These are phyloP conservation scores for Falco biarmicus DNA, from an alignment of 2,797 vertebrate genomes.

Conservation along the genomic window DNA sequence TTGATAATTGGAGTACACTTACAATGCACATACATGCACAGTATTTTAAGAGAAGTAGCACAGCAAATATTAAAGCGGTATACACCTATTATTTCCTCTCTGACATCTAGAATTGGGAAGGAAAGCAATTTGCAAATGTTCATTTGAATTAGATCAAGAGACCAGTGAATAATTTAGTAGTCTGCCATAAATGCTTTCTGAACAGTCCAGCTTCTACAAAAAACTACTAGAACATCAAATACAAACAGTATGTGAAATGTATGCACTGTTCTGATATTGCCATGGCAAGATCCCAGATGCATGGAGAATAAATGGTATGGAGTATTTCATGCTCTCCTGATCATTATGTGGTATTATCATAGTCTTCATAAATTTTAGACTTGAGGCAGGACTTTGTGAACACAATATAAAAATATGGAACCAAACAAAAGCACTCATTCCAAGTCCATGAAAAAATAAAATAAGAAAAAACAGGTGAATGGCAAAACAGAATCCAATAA, in stretches of 20 bases:
- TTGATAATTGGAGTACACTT: background rate
- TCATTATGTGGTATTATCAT: slow-evolving; percentile 40
- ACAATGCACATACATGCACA: background rate
- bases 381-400: background rate
- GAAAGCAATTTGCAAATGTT: slow-evolving; percentile 3
- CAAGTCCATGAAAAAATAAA: background rate
- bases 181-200: slow-evolving; percentile 36
- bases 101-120: slow-evolving; percentile 20
- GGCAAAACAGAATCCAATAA: background rate
- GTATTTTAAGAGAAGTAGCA: background rate
- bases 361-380: slow-evolving; percentile 35
- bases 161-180: background rate
- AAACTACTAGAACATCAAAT: slow-evolving; percentile 15
- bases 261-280: background rate
- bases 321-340: slow-evolving; percentile 11
- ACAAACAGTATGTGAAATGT: slow-evolving; percentile 4
- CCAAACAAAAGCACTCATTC: background rate
- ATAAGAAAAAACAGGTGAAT: background rate
- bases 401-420: background rate
- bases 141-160: slow-evolving; percentile 30
- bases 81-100: slow-evolving; percentile 11
- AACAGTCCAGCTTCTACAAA: background rate
- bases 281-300: background rate
- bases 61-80: background rate
- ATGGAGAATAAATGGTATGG: background rate